Base-by-base conservation (phyloP, 2,113 vertebrate genomes). In the Chaetodon auriga region DNA sequence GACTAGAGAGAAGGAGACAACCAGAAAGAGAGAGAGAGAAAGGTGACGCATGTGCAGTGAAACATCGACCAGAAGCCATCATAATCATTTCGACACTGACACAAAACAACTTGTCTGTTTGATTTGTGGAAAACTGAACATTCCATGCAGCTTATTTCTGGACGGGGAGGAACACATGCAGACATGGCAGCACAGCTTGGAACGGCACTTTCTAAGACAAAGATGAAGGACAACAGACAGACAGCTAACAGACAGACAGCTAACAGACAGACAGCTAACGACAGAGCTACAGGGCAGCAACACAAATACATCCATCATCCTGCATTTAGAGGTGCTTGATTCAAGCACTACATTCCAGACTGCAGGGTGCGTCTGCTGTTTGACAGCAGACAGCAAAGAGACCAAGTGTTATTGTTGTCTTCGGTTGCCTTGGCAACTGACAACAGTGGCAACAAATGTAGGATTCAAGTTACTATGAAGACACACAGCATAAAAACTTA, bases 1-100 rank as follows among this genome's bases (percentile, higher is more conserved):
- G 94, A 95, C 92, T 95, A 77, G 35, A 86, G 73, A 86, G 62
- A 89, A 38, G 85, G 19, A 87, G 5, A 78, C 2, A 87, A 25
- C 89, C 8, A 90, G 2, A 78, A 4, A 75, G 23, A 68, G 4
- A 68, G 46, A 49, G 78, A 65, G 35, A 68, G 25, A 78, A 55
- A 78, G 18, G 62, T 91, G 62, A 85, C 4, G 45, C 41, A 85
- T 64, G 61, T 54, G 62, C 25, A 53, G 35, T 7, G 4, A 70
- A 38, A 43, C 49, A 60, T 51, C 8, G 0, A 30, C n/a, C 80
- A 23, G 35, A 74, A 83, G 73, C 19, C 9, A 57, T 25, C 18
- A 15, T 78, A 58, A 87, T 85, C 7, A 70, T 25, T 75, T 72
- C 54, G 79, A 36, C 49, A 35, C 21, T 19, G 51, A 72, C 46